These are phyloP conservation scores for Telenomus remus DNA, from an alignment of 1,140 invertebrate species.

Conservation along the genomic window DNA sequence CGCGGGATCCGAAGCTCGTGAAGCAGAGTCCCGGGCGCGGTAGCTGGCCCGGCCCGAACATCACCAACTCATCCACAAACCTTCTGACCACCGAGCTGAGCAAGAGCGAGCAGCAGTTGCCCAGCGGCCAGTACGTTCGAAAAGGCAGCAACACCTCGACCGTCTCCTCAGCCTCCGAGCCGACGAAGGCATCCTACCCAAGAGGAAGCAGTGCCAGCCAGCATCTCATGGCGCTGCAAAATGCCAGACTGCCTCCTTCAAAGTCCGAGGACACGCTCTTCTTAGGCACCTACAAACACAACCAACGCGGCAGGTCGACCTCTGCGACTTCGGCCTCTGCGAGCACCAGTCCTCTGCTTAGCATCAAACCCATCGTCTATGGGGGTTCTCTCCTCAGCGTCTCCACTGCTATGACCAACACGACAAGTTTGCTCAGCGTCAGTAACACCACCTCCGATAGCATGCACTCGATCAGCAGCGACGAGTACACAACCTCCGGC, in stretches of 20 bases:
- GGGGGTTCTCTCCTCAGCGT: slow-evolving; percentile 69
- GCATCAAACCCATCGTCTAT: slow-evolving; percentile 77
- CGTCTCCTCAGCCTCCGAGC: slow-evolving; percentile 64
- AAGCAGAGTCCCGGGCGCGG: slow-evolving; percentile 86
- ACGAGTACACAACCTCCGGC: slow-evolving; percentile 64
- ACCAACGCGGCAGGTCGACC: slow-evolving; percentile 75
- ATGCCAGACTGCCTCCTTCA: slow-evolving; percentile 80
- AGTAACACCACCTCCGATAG: slow-evolving; percentile 73
- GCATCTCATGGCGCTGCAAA: slow-evolving; percentile 59
- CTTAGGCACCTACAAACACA: slow-evolving; percentile 76
- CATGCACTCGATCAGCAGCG: slow-evolving; percentile 79
- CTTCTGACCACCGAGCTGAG: slow-evolving; percentile 84
- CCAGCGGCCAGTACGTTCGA: slow-evolving; percentile 63
- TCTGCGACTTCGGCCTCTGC: slow-evolving; percentile 79
- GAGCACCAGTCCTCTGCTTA: slow-evolving; percentile 80
- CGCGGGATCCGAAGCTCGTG: slow-evolving; percentile 82
- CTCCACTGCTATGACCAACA: slow-evolving; percentile 71
- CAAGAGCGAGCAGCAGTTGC: slow-evolving; percentile 87
- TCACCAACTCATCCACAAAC: slow-evolving; percentile 74
- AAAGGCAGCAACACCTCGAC: slow-evolving; percentile 70
- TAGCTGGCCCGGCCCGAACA: slow-evolving; percentile 88
- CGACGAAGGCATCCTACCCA: slow-evolving; percentile 52
- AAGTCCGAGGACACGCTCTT: slow-evolving; percentile 85
- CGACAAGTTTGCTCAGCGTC: slow-evolving; percentile 78
- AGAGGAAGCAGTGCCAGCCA: slow-evolving; percentile 67